These are phyloP conservation scores for Anneissia japonica DNA, from an alignment of 35 echinoderm and acorn worm species.

Conservation along the genomic window DNA sequence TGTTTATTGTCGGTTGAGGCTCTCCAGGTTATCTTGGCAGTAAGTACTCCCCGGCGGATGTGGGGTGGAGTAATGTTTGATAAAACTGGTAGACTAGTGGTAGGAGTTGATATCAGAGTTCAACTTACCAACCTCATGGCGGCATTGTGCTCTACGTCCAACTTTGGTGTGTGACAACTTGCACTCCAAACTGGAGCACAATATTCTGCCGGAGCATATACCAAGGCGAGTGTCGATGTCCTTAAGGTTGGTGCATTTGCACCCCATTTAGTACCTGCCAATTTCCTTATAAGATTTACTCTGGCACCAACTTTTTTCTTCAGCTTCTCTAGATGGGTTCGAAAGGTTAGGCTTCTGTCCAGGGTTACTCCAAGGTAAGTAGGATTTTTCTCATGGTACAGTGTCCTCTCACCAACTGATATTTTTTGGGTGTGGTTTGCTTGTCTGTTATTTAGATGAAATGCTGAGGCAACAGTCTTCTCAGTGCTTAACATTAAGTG, in stretches of 20 bases:
- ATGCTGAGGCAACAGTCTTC: too few relatives aligned
- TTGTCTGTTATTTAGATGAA: too few relatives aligned
- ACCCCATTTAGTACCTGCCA: constrained; percentile 12
- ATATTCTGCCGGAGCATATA: constrained; percentile 13
- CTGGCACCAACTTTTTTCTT: neutral
- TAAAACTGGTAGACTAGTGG: neutral
- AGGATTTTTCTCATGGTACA: too few relatives aligned
- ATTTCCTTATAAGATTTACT: neutral
- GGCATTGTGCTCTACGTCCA: neutral
- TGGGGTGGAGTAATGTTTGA: neutral
- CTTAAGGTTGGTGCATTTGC: neutral
- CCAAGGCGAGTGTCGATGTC: neutral
- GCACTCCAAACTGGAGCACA: neutral
- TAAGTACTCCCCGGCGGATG: neutral
- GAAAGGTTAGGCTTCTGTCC: too few relatives aligned
- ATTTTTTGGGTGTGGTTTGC: too few relatives aligned
- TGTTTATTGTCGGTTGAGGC: too few relatives aligned
- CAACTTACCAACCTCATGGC: neutral
- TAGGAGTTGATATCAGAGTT: neutral
- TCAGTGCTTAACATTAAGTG: too few relatives aligned
- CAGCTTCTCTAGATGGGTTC: neutral
- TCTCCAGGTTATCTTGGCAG: too few relatives aligned
- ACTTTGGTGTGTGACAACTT: neutral
- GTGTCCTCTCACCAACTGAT: too few relatives aligned
- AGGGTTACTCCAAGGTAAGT: too few relatives aligned